Evolutionary conservation across 2,113 vertebrate species (phyloP).

Genomic region (Erythrocercus mccallii): DNA sequence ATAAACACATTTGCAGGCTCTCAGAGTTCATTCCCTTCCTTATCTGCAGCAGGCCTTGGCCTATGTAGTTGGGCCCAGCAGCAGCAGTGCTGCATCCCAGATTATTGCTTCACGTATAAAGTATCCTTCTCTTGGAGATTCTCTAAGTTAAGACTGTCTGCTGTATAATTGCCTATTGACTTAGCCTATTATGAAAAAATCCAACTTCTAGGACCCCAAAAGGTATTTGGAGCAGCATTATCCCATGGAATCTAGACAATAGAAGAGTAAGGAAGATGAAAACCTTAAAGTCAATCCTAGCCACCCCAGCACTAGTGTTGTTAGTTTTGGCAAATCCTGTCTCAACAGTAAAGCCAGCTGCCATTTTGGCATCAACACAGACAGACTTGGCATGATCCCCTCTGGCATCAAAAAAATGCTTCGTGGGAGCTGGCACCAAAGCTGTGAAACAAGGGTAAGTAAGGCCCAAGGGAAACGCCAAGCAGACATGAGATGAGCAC

Average conservation of each 20-base stretch:
- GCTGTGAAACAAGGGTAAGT: slow-evolving; percentile 51
- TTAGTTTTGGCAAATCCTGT: slow-evolving; percentile 47
- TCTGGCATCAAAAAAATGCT: slow-evolving; percentile 42
- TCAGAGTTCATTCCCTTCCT: background rate
- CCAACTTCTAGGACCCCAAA: background rate
- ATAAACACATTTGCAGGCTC: background rate
- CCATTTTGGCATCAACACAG: slow-evolving; percentile 53
- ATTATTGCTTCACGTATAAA: background rate
- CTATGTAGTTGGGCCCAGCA: background rate
- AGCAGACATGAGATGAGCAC: slow-evolving; percentile 36
- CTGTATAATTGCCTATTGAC: background rate
- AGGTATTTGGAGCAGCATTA: background rate
- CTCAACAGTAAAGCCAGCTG: slow-evolving; percentile 28
- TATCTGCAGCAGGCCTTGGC: background rate
- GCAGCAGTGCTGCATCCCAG: background rate
- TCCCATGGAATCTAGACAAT: background rate
- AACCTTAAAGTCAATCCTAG: background rate
- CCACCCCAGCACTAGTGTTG: background rate
- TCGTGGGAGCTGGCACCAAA: slow-evolving; percentile 42
- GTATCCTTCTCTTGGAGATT: background rate
- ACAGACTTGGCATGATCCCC: slow-evolving; percentile 47
- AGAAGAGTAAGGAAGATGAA: background rate
- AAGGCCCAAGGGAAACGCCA: slow-evolving; percentile 52
- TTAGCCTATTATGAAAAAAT: background rate
- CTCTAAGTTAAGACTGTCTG: background rate